A percentile compares a stretch with the other conserved stretches of the same genome.
Conservation (phyloP, 2,888 invertebrate species). For the Mermis nigrescens region DNA sequence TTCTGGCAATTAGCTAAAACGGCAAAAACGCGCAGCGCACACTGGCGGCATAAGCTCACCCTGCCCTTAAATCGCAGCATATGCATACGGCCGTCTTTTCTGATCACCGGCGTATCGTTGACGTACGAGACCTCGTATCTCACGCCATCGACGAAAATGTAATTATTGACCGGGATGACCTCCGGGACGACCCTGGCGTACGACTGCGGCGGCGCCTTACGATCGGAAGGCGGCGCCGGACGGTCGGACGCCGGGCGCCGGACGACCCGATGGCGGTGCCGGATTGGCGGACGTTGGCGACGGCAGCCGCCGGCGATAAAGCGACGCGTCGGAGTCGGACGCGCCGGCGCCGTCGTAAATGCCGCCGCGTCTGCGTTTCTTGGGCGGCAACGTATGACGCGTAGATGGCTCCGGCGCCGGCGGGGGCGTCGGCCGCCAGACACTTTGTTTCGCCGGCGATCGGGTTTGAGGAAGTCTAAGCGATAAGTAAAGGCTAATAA, state of each 20-base stretch:
- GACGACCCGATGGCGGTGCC: neutral
- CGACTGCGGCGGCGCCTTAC: neutral
- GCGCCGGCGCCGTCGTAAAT: neutral
- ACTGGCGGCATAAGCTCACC: no score
- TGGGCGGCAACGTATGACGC: no score
- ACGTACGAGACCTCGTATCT: neutral
- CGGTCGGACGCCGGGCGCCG: neutral
- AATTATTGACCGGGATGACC: neutral
- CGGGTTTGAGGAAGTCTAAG: no score
- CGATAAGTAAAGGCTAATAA: no score
- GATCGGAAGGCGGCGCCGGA: neutral
- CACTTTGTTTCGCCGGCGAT: no score
- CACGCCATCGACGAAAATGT: slow-evolving; percentile 1
- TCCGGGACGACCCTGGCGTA: neutral
- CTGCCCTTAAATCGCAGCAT: neutral
- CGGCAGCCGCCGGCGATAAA: no score
- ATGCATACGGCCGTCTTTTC: neutral
- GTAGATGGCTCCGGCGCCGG: no score
- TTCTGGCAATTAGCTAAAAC: no score
- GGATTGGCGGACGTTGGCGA: neutral
- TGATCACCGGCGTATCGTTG: neutral
- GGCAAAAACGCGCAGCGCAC: no score
- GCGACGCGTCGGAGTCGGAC: neutral
- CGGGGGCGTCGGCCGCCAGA: no score
- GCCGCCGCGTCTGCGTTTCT: no score